phyloP scores from a whole-genome alignment of 1,140 invertebrate genomes.

The Tribolium madens region DNA sequence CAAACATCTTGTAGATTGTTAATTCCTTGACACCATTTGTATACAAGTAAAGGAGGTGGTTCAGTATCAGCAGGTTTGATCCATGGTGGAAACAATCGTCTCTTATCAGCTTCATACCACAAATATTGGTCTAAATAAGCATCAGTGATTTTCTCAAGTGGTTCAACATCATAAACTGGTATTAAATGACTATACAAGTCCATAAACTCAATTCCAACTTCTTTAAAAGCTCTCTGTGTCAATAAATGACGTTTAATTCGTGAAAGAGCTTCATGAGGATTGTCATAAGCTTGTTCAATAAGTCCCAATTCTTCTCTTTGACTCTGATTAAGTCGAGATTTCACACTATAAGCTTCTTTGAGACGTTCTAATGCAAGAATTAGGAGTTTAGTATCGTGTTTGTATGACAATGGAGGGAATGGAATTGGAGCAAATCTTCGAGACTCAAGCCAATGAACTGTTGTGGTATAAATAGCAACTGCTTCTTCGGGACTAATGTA shows the following conservation, averaged over 20 bases:
- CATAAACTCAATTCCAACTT: constrained; percentile 99
- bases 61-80: constrained; percentile 99
- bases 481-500: constrained; percentile 99
- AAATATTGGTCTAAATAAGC: constrained; percentile 99
- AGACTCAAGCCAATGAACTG: constrained; percentile 99
- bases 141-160: constrained; percentile 99
- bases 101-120: constrained; percentile 99
- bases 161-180: constrained; percentile 99
- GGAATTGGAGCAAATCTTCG: constrained; percentile 98
- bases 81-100: constrained; percentile 97
- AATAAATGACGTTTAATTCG: constrained; percentile 99
- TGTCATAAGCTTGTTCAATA: constrained; percentile 99
- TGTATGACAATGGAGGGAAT: constrained; percentile 98
- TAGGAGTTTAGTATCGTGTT: constrained; percentile 98
- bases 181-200: constrained; percentile 99
- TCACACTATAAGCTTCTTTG: constrained; percentile 99
- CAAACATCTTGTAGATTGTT: constrained; percentile 99
- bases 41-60: constrained; percentile 96
- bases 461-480: constrained; percentile 99
- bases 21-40: constrained; percentile 99
- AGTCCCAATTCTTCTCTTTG: constrained; percentile 98
- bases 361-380: constrained; percentile 96
- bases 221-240: constrained; percentile 98
- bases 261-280: constrained; percentile 98
- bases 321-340: constrained; percentile 98